Evolutionary conservation across 1,140 invertebrate genomes (phyloP).

Genomic region (Megalopta genalis): DNA sequence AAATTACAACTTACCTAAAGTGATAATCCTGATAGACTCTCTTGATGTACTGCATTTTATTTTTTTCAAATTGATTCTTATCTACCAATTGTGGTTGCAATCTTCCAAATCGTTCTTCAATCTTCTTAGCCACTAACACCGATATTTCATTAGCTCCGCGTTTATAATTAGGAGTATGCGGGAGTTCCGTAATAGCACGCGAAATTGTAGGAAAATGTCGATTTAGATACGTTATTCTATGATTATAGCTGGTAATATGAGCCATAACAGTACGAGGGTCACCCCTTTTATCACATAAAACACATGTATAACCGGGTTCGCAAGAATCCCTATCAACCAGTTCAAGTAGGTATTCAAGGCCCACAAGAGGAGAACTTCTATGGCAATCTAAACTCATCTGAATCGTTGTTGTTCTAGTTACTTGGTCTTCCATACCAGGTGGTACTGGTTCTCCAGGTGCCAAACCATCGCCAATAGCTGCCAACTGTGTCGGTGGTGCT

Average conservation of each 20-base stretch:
- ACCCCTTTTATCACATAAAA: slow-evolving; percentile 87
- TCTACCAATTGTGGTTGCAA: slow-evolving; percentile 82
- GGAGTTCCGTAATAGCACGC: slow-evolving; percentile 77
- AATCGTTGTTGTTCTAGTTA: slow-evolving; percentile 80
- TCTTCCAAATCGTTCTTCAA: slow-evolving; percentile 83
- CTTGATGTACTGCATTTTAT: slow-evolving; percentile 81
- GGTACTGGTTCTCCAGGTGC: slow-evolving; percentile 85
- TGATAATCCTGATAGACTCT: slow-evolving; percentile 81
- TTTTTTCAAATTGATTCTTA: slow-evolving; percentile 80
- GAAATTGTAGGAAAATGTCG: slow-evolving; percentile 81
- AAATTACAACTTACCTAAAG: slow-evolving; percentile 77
- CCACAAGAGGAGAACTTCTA: slow-evolving; percentile 80
- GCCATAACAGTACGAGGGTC: slow-evolving; percentile 87
- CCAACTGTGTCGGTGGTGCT: slow-evolving; percentile 49
- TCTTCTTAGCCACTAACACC: slow-evolving; percentile 82
- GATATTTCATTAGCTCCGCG: slow-evolving; percentile 80
- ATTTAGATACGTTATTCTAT: slow-evolving; percentile 83
- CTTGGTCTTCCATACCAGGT: slow-evolving; percentile 85
- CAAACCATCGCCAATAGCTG: slow-evolving; percentile 67
- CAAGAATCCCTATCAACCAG: slow-evolving; percentile 83
- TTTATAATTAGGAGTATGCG: slow-evolving; percentile 79
- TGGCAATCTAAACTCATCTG: slow-evolving; percentile 81
- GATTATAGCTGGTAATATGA: slow-evolving; percentile 87
- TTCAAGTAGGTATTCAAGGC: slow-evolving; percentile 87
- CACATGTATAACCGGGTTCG: slow-evolving; percentile 87